Evolutionary conservation across 2,113 vertebrate species (phyloP).

Genomic region (Upupa epops): DNA sequence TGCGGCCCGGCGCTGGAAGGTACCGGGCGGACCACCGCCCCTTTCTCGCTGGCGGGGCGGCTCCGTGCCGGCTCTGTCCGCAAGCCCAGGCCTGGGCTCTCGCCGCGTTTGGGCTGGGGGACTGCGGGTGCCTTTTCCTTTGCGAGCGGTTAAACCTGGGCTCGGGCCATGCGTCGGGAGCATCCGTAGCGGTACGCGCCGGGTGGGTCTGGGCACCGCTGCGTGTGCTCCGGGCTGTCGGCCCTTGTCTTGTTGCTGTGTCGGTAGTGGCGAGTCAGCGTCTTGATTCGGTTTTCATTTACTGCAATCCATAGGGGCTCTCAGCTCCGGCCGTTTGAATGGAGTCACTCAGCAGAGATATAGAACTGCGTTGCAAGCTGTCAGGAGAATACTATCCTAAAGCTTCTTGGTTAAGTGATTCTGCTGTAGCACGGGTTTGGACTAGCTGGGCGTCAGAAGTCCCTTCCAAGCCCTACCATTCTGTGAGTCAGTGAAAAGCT

Average conservation of each 20-base stretch:
- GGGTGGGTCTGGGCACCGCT: not conserved
- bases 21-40: rapidly evolving
- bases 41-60: not conserved
- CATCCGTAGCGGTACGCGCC: rapidly evolving
- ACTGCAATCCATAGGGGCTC: not conserved
- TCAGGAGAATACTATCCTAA: not conserved
- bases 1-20: too few relatives aligned
- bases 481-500: too few relatives aligned
- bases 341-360: too few relatives aligned
- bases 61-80: not conserved
- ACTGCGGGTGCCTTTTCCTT: not conserved
- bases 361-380: not conserved
- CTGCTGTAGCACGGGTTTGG: too few relatives aligned
- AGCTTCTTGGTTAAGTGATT: too few relatives aligned
- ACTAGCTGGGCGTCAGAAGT: too few relatives aligned
- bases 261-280: rapidly evolving
- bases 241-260: rapidly evolving
- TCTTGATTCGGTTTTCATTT: not conserved
- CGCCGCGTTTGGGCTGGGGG: not conserved
- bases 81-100: not conserved
- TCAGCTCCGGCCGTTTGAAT: not conserved
- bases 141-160: rapidly evolving
- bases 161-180: rapidly evolving
- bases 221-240: rapidly evolving
- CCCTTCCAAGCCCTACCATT: too few relatives aligned